These are phyloP conservation scores for Heliconius himera DNA, from an alignment of 1,140 invertebrate species.

Conservation along the genomic window DNA sequence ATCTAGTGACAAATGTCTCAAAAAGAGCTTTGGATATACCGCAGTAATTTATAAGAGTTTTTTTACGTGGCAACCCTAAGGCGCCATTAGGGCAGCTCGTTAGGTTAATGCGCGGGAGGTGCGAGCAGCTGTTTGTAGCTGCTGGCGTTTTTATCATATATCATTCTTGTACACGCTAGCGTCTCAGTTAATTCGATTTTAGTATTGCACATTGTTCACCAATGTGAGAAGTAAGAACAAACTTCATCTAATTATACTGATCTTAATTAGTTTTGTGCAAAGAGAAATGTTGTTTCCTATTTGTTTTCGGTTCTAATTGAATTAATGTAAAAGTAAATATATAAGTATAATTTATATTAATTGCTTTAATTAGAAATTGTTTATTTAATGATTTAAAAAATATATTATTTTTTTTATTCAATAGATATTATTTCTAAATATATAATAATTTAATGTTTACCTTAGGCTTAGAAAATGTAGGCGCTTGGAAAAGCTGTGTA, in stretches of 20 bases:
- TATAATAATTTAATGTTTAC: constrained; percentile 44
- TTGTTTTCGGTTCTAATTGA: not conserved
- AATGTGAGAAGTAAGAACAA: not conserved
- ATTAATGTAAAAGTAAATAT: not conserved
- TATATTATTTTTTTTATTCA: not conserved
- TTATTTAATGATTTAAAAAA: too few relatives aligned
- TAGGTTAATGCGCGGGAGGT: constrained; percentile 71
- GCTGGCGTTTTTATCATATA: constrained; percentile 62
- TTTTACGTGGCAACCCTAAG: constrained; percentile 65
- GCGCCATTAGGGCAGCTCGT: constrained; percentile 74
- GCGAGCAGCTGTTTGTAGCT: constrained; percentile 64
- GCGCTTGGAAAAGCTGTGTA: constrained; percentile 68
- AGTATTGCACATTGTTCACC: constrained; percentile 9
- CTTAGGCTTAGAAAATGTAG: constrained; percentile 62
- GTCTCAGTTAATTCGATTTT: constrained; percentile 25
- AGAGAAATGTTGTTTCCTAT: not conserved
- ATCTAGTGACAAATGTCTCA: constrained; percentile 26
- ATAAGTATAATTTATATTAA: not conserved
- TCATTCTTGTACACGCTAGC: constrained; percentile 53
- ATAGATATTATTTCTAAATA: not conserved
- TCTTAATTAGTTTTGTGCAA: not conserved
- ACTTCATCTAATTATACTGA: constrained; percentile 1
- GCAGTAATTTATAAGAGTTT: constrained; percentile 72
- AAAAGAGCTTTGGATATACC: constrained; percentile 21
- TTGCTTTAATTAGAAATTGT: not conserved